These are phyloP conservation scores for Melipona beecheii DNA, from an alignment of 2,888 invertebrate genomes.

Conservation along the genomic window DNA sequence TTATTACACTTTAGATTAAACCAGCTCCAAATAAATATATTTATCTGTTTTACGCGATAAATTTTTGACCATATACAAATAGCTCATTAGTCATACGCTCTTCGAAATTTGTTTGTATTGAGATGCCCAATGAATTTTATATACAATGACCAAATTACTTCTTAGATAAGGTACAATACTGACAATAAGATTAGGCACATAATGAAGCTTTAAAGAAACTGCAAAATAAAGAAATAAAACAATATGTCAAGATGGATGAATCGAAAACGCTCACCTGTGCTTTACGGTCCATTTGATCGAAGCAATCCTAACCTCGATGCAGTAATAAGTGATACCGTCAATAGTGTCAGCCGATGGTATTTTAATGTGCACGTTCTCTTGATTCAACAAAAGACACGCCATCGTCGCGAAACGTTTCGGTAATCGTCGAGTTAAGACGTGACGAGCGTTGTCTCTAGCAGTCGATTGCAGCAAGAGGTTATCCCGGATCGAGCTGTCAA, in stretches of 20 bases:
- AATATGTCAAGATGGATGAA: neutral
- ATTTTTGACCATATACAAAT: neutral
- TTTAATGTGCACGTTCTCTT: constrained; percentile 88
- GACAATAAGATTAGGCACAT: neutral
- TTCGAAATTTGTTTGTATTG: neutral
- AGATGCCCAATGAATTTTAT: neutral
- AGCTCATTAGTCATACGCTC: neutral
- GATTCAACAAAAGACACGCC: constrained; percentile 90
- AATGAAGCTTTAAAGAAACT: no score
- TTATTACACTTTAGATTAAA: neutral
- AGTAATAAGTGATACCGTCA: constrained; percentile 90
- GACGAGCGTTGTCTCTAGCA: constrained; percentile 19
- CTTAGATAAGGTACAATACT: neutral
- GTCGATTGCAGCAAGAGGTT: constrained; percentile 51
- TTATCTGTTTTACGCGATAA: neutral
- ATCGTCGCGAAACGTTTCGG: constrained; percentile 83
- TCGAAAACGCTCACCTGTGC: constrained; percentile 85
- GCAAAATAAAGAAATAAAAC: neutral
- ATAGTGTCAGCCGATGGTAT: constrained; percentile 88
- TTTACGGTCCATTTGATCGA: constrained; percentile 92
- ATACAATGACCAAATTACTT: neutral
- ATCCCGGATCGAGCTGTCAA: constrained; percentile 48
- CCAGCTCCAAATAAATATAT: neutral
- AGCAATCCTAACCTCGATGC: constrained; percentile 89
- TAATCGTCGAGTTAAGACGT: constrained; percentile 20